These are phyloP conservation scores for Tiliacea aurago DNA, from an alignment of 2,888 invertebrate genomes.

Conservation along the genomic window DNA sequence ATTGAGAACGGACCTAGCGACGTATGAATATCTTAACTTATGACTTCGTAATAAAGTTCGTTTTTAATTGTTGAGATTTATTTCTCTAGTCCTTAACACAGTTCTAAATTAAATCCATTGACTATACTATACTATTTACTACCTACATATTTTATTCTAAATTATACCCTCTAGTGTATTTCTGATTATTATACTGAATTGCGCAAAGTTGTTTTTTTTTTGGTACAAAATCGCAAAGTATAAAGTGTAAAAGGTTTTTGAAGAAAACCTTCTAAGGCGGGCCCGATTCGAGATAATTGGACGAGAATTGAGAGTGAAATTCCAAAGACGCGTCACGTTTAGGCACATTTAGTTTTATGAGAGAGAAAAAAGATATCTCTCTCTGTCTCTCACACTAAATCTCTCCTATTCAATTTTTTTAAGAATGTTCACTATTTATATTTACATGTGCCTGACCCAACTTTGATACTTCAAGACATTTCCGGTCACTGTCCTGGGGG, in stretches of 20 bases:
- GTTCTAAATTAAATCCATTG: background rate
- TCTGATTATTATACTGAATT: background rate
- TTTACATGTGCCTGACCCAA: background rate
- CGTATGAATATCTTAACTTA: slow-evolving; percentile 50
- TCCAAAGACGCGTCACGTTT: no score
- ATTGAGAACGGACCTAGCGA: slow-evolving; percentile 45
- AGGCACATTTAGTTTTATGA: no score
- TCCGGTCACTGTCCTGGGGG: background rate
- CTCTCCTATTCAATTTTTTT: no score
- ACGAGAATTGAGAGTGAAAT: no score
- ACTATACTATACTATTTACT: background rate
- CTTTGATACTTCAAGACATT: background rate
- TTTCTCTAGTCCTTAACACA: background rate
- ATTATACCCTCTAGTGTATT: background rate
- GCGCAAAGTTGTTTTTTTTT: background rate
- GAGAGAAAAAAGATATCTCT: no score
- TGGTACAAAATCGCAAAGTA: background rate
- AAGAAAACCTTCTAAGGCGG: no score
- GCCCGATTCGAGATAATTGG: no score
- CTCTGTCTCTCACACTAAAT: no score
- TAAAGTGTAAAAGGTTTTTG: no score
- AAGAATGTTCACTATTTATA: no score
- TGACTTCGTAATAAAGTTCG: slow-evolving; percentile 47
- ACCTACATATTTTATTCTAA: background rate
- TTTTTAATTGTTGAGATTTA: slow-evolving; percentile 26